phyloP scores from a whole-genome alignment of 2,113 vertebrate species.

The Riparia riparia region DNA sequence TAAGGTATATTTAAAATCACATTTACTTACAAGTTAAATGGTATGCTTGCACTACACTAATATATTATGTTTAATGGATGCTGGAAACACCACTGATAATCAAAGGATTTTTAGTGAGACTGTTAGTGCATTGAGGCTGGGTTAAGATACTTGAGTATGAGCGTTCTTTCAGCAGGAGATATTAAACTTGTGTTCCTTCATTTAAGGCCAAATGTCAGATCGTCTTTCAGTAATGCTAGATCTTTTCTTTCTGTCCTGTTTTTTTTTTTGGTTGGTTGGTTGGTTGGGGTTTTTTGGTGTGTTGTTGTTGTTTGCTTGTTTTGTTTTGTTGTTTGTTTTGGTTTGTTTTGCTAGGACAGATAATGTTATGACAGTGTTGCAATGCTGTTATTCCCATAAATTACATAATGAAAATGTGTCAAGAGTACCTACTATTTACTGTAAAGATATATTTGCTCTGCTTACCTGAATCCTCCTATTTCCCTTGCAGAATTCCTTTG shows the following conservation, averaged over 20 bases:
- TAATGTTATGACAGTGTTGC: background rate
- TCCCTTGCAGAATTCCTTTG: background rate
- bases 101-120: background rate
- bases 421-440: background rate
- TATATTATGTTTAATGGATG: background rate
- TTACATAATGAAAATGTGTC: background rate
- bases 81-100: background rate
- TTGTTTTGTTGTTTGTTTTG: too few relatives aligned
- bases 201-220: background rate
- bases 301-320: too few relatives aligned
- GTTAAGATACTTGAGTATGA: background rate
- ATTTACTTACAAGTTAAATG: background rate
- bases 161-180: background rate
- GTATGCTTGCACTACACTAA: background rate
- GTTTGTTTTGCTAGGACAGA: background rate
- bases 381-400: background rate
- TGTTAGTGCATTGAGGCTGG: background rate
- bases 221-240: background rate
- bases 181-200: background rate
- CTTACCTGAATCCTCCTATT: background rate
- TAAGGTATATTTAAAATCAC: constrained; percentile 25
- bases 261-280: too few relatives aligned
- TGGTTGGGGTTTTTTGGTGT: too few relatives aligned
- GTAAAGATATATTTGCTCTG: background rate
- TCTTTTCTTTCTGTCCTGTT: background rate